Percentiles rank a stretch among this genome's conserved stretches.
These are phyloP conservation scores for Drosophila elegans DNA, from an alignment of 1,140 invertebrate genomes.

Conservation along the genomic window DNA sequence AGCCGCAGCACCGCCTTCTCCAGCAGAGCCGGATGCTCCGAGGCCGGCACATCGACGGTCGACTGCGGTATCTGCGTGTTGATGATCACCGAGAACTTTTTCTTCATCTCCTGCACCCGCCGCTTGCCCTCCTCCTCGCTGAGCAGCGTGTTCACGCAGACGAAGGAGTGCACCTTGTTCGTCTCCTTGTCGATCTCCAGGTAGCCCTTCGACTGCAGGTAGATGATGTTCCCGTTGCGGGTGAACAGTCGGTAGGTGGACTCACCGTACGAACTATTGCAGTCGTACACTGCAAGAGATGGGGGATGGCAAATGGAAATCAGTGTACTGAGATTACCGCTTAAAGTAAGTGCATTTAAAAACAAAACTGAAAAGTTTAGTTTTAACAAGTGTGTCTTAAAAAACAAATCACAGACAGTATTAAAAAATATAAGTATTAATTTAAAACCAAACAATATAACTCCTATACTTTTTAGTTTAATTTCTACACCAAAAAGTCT, in stretches of 20 bases:
- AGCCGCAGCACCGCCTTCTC: conserved; percentile 89
- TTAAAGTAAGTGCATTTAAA: too few relatives aligned
- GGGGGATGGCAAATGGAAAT: not conserved
- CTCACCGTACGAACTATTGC: conserved; percentile 89
- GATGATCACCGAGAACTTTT: conserved; percentile 88
- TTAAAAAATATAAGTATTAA: too few relatives aligned
- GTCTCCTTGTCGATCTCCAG: conserved; percentile 90
- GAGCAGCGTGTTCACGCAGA: conserved; percentile 93
- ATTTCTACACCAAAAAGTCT: too few relatives aligned
- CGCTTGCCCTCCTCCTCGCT: conserved; percentile 89
- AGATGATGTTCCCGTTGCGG: conserved; percentile 92
- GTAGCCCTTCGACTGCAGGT: conserved; percentile 91
- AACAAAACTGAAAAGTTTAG: too few relatives aligned
- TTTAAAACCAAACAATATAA: too few relatives aligned
- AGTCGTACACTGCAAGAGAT: conserved; percentile 90
- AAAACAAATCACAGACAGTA: too few relatives aligned
- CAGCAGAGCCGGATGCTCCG: conserved; percentile 88
- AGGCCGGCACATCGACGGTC: conserved; percentile 85
- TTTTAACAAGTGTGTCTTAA: too few relatives aligned
- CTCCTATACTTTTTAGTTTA: too few relatives aligned
- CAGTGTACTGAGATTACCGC: too few relatives aligned
- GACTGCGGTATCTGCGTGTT: conserved; percentile 84
- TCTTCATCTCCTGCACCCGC: conserved; percentile 90
- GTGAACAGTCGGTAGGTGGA: conserved; percentile 93
- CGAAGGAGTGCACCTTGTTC: conserved; percentile 91